Base-by-base conservation (phyloP, 1,140 invertebrate species). In the Lepidurus couesii region DNA sequence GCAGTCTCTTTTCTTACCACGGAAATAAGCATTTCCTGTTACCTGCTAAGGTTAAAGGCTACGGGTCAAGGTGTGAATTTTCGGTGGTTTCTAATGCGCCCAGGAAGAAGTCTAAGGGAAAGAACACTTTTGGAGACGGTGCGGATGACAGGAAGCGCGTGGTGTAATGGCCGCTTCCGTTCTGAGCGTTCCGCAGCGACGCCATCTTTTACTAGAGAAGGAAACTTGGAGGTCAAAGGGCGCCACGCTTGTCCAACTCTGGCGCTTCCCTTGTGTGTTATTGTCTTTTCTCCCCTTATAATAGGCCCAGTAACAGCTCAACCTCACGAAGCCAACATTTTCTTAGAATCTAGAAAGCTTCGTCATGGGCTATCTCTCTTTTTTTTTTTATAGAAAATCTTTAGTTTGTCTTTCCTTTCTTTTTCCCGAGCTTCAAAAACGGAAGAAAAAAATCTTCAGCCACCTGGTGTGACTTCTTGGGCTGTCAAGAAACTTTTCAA, bases 1-100 rank as follows among this genome's bases (percentile, higher is more conserved):
- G 53, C n/a, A 65, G 53, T 65, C 21, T 13, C 53, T 21, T 65
- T 65, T 65, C 21, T 65, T 65, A 47, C 53, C 53, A 65, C 53
- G 53, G 53, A 65, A 65, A 65, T 65, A 65, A 65, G 53, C 53
- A 21, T 65, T 65, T 65, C 53, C 53, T 65, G 16, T 65, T 13
- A 9, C 53, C 13, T 65, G 6, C 53, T n/a, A 1, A n/a, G 53
- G 53, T 65, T 21, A 65, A 65, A 65, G 53, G 8, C 21, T 16
- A 65, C 53, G 53, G 53, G 53, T 65, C 53, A 65, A 65, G 53
- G 53, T 65, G 53, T 65, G 53, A 65, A 65, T 65, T 65, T 65
- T 65, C 21, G 53, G 53, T 65, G 53, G 53, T 65, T 65, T n/a
- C n/a, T 34, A 34, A 34, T 34, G 34, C 34, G 53, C 16, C 53